Evolutionary conservation across 2,888 invertebrate species (phyloP).

Genomic region (Lasioglossum figueresi): DNA sequence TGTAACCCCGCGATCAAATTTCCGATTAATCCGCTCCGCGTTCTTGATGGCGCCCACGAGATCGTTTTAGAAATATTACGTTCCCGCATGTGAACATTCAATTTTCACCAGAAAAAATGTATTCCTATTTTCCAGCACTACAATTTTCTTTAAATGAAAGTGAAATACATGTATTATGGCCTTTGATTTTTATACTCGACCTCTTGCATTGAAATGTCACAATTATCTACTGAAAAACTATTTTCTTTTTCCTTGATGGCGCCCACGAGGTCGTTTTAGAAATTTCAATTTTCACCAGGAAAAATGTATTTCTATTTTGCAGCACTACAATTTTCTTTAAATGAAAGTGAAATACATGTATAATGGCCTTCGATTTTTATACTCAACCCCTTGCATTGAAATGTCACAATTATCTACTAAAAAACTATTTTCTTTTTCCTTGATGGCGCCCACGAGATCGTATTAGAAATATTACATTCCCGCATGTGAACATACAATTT

Average conservation of each 20-base stretch:
- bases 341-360: no score
- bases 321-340: no score
- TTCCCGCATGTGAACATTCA: not conserved
- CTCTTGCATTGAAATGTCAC: no score
- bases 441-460: not conserved
- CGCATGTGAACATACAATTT: not conserved
- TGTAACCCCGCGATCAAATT: conserved; percentile 44
- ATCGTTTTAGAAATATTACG: not conserved
- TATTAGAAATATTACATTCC: not conserved
- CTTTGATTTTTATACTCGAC: no score
- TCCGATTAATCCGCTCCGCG: conserved; percentile 46
- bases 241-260: not conserved
- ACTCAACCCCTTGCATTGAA: no score
- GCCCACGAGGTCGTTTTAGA: not conserved
- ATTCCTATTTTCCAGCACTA: not conserved
- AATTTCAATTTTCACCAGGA: not conserved
- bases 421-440: no score
- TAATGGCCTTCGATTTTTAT: no score
- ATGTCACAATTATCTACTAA: no score
- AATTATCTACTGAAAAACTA: no score
- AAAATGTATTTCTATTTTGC: not conserved
- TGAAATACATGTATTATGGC: no score
- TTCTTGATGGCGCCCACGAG: not conserved
- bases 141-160: not conserved
- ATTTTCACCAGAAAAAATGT: not conserved